Base-by-base conservation (phyloP, 2,797 vertebrate genomes). In the Leuciscus waleckii region DNA sequence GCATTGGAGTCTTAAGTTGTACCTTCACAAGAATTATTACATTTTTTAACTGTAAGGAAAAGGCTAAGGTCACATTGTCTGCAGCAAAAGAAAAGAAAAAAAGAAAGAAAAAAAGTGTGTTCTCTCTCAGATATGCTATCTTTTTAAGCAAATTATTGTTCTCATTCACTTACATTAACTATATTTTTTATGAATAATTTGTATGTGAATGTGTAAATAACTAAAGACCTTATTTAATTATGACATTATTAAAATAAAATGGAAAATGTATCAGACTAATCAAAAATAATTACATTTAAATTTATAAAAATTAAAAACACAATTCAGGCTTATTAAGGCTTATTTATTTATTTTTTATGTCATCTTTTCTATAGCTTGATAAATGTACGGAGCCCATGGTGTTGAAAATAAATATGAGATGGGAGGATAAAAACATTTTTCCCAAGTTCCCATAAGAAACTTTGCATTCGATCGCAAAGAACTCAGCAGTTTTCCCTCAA, bases 11-110 rank as follows among this genome's bases (percentile, higher is more conserved):
- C 43, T 81, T 81, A 69, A 37, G 21, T 69, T 84, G 23, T 69
- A 41, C n/a, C n/a, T 77, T 69, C 29, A 49, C 3, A 77, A 77
- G 61, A 83, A 67, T 54, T 67, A 83, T 77, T 69, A 11, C 37
- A 43, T 56, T 77, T 68, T 69, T n/a, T 41, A 78, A 77, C 63
- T 17, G 17, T 69, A 29, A 77, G 56, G 23, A 61, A 82, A 69
- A 77, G 37, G 26, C 35, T 78, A 84, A 58, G 35, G 74, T 69
- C 73, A 77, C 26, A 14, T 26, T 67, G 16, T 67, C 82, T 21
- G n/a, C 17, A 0, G 58, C 19, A 35, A 13, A 41, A 39, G 5
- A 54, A 16, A 2, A 29, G 29, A 29, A 49, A 29, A 7, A 26
- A 21, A 35, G 32, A 35, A 35, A 35, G 32, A 35, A 70, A 5